Conservation (phyloP, 2,888 invertebrate genomes). For the Lumbricus terrestris region DNA sequence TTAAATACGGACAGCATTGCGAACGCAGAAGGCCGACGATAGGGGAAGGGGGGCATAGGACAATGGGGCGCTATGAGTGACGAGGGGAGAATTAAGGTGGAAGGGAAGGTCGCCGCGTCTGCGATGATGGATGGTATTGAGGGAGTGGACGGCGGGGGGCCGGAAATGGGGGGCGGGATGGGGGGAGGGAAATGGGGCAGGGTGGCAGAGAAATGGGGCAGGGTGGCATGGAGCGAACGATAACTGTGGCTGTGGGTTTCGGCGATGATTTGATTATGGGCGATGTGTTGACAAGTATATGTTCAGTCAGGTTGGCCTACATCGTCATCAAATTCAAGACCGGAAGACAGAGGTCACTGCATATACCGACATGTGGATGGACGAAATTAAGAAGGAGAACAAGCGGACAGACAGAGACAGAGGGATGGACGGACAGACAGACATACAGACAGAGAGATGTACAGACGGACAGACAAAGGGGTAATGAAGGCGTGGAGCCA, state of each 20-base stretch:
- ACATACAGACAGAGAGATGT: neutral
- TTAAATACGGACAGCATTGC: neutral
- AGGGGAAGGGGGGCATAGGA: neutral
- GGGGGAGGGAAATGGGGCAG: no score
- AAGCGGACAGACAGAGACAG: no score
- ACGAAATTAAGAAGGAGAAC: no score
- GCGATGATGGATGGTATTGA: neutral
- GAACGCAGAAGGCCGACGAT: neutral
- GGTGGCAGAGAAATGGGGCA: neutral
- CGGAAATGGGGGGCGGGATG: no score
- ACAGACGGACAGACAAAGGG: no score
- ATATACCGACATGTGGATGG: no score
- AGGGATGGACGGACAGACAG: no score
- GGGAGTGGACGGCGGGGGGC: no score
- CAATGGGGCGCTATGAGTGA: neutral
- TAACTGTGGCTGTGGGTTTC: neutral
- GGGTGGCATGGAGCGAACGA: neutral
- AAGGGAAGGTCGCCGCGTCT: neutral
- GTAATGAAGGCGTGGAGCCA: neutral
- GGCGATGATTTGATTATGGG: neutral
- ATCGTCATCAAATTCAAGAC: neutral
- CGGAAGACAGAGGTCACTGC: neutral
- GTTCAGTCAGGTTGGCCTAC: neutral
- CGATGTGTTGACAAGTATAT: neutral
- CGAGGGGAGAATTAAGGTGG: neutral